Base-by-base conservation (phyloP, 2,888 invertebrate genomes). In the Diplolepis rosae region DNA sequence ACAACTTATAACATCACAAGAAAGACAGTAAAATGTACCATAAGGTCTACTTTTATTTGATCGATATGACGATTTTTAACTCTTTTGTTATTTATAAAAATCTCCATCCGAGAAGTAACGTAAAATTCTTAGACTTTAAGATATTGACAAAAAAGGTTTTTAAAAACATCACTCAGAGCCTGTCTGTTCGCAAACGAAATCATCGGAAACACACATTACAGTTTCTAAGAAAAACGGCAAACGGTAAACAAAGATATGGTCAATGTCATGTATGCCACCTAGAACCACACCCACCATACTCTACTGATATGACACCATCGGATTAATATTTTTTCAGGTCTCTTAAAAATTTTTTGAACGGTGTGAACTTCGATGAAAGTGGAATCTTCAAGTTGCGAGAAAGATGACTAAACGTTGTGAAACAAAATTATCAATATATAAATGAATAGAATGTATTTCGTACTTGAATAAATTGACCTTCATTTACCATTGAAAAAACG, bases 61-160 rank as follows among this genome's bases (percentile, higher is more conserved):
- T 18, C 13, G 18, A 51, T 18, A 13, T 51, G 7, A 51, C 51
- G 18, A 18, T 4, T 6, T 51, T 18, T n/a, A 51, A 51, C 18
- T 51, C 51, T 18, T 51, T 18, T 15, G 51, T 51, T 22, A 51
- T 51, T 51, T 51, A 51, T n/a, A 51, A 51, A 51, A 22, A n/a
- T 51, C 51, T 51, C 18, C 51, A 51, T n/a, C 9, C 22, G n/a
- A 9, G 7, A 5, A 51, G 18, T 18, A 28, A 22, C n/a, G 22
- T 51, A 3, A 51, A n/a, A 4, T 51, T 51, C n/a, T 51, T 51
- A 51, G 18, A 51, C 7, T 51, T 51, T n/a, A 51, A 51, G 18
- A 4, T 51, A 9, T 18, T 15, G 18, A 18, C 18, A 51, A 18
- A 51, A 51, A 22, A 51, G 51, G 2, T 27, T 4, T 51, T 51